Percentiles rank a stretch among this genome's conserved stretches.
These are phyloP conservation scores for Melanotaenia nigrans DNA, from an alignment of 2,797 vertebrate species.

Conservation along the genomic window DNA sequence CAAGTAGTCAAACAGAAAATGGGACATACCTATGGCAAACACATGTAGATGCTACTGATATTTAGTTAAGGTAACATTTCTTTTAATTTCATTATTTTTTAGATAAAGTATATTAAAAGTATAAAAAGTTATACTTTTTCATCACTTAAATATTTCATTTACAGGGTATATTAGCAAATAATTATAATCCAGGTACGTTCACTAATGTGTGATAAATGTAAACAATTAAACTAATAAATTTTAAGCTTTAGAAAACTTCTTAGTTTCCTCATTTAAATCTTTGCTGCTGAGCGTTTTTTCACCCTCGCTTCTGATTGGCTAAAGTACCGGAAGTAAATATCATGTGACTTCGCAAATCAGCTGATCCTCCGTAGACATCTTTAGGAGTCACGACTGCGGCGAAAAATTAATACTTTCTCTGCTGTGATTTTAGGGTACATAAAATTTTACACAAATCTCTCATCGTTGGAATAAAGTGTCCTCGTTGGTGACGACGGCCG, in stretches of 20 bases:
- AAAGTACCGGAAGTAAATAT: slow-evolving; percentile 71
- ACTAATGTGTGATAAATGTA: background rate
- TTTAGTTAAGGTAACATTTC: background rate
- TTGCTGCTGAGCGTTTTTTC: background rate
- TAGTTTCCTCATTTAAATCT: background rate
- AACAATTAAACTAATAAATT: too few relatives aligned
- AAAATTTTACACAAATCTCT: background rate
- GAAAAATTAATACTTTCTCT: slow-evolving; percentile 63
- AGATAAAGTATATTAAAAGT: background rate
- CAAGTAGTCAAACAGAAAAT: background rate
- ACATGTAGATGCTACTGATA: background rate
- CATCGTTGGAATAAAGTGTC: rapidly evolving
- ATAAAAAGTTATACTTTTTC: background rate
- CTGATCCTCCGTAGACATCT: slow-evolving; percentile 79
- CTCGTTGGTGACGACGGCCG: rapidly evolving
- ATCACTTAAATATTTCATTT: background rate
- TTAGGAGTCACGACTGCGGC: slow-evolving; percentile 74
- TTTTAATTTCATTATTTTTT: background rate
- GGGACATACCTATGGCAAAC: background rate
- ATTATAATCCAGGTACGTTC: background rate
- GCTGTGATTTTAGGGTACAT: slow-evolving; percentile 59
- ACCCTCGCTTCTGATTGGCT: slow-evolving; percentile 53
- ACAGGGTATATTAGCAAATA: background rate
- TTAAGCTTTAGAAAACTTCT: background rate
- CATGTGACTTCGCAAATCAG: slow-evolving; percentile 81